Evolutionary conservation across 1,140 invertebrate genomes (phyloP), one percentile per base, ranked within the genome.

Genomic region (Pseudomyrmex concolor): DNA sequence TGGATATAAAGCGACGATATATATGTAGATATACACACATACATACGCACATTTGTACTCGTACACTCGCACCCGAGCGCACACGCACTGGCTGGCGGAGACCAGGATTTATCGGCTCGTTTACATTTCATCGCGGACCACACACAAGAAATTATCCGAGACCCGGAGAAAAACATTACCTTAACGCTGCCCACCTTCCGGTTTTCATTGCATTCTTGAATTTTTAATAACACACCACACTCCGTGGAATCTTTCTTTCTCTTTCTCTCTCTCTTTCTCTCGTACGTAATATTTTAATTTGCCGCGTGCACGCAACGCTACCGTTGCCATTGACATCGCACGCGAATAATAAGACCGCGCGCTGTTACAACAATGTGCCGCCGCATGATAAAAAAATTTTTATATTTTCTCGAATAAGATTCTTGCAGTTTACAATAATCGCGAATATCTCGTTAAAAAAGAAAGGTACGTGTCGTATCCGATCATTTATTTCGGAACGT

Each of bases 31-130:
- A 68, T 34, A 70, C 22, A 34, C 60, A 68, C 45, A 60, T n/a
- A 15, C 67, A 43, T 54, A 76, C 59, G 13, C 25, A 67, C 62
- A 19, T 50, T 62, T 80, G 80, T 13, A 51, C 50, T 2, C 8
- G 48, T 5, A 12, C 17, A 19, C n/a, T 64, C 17, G 62, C 10
- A 10, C 12, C 34, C 45, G 17, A 81, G 17, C 59, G 72, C 68
- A 57, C 72, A 60, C 54, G 55, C 71, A 63, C 55, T 66, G 80
- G 80, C 60, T 76, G 70, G 43, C 63, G 62, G 48, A 54, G 34
- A 34, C 34, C 54, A 84, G 87, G 86, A 88, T 88, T 88, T 88
- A 87, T 88, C 82, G 82, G 67, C 85, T 87, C 86, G 85, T 88
- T 88, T 87, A 84, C 25, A 22, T 13, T 45, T 71, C n/a, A 17